phyloP scores from a whole-genome alignment of 2,888 invertebrate species.

The Microctonus hyperodae region DNA sequence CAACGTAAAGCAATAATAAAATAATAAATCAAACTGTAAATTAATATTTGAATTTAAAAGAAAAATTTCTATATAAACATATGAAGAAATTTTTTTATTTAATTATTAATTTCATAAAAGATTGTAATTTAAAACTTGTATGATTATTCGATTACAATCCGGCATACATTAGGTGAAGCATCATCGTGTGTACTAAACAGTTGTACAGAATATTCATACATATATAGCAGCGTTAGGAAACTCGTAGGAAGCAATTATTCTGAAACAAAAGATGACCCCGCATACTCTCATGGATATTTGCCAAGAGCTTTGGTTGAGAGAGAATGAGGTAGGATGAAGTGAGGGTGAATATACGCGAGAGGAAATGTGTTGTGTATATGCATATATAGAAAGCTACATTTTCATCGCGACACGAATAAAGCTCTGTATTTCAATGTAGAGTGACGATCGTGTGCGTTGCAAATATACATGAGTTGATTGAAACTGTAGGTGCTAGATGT shows the following conservation, averaged over 20 bases:
- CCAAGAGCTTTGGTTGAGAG: conserved; percentile 45
- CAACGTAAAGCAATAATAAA: too few relatives aligned
- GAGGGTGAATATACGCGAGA: not conserved
- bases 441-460: conserved; percentile 5
- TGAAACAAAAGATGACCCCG: conserved; percentile 52
- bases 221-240: conserved; percentile 32
- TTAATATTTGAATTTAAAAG: too few relatives aligned
- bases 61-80: too few relatives aligned
- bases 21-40: too few relatives aligned
- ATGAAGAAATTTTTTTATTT: not conserved
- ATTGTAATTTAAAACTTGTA: not conserved
- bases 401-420: conserved; percentile 10
- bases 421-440: not conserved
- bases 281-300: conserved; percentile 51
- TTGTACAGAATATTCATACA: conserved; percentile 4
- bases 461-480: conserved; percentile 15
- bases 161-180: not conserved
- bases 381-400: conserved; percentile 16
- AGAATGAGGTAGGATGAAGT: conserved; percentile 4
- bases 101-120: not conserved
- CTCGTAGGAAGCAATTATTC: conserved; percentile 53
- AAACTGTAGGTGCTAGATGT: not conserved
- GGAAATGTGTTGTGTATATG: not conserved
- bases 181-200: conserved; percentile 6
- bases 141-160: conserved; percentile 5